Conservation (phyloP, 35 echinoderm and acorn worm species). For the Apostichopus japonicus region DNA sequence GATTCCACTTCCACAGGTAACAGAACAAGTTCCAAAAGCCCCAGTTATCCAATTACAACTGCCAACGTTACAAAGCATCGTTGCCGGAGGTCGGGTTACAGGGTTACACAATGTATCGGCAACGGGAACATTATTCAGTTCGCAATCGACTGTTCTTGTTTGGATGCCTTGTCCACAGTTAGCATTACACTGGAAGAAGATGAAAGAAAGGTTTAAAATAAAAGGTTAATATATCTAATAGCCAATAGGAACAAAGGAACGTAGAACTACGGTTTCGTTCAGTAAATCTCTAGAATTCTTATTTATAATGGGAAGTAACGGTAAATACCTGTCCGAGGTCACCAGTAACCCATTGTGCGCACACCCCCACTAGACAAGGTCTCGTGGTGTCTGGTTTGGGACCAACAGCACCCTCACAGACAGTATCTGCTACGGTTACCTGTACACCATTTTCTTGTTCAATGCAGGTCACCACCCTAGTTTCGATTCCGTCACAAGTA, state of each 20-base stretch:
- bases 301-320: too few relatives aligned
- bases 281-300: too few relatives aligned
- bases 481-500: conserved; percentile 12
- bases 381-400: conserved; percentile 15
- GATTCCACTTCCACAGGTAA: background rate
- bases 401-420: conserved; percentile 12
- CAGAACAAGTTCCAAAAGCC: background rate
- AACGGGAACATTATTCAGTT: too few relatives aligned
- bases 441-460: background rate
- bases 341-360: conserved; percentile 4
- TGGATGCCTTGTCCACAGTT: too few relatives aligned
- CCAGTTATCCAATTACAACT: background rate
- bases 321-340: conserved; percentile 8
- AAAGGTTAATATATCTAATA: too few relatives aligned
- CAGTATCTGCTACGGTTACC: background rate
- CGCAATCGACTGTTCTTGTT: too few relatives aligned
- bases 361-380: background rate
- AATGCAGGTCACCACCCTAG: background rate
- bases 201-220: too few relatives aligned
- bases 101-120: too few relatives aligned
- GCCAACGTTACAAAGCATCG: background rate
- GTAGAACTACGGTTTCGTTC: too few relatives aligned
- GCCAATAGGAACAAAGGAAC: too few relatives aligned
- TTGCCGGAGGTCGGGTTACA: background rate
- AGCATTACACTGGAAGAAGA: too few relatives aligned